phyloP scores from a whole-genome alignment of 2,797 vertebrate species.

The Notolepis coatsorum region DNA sequence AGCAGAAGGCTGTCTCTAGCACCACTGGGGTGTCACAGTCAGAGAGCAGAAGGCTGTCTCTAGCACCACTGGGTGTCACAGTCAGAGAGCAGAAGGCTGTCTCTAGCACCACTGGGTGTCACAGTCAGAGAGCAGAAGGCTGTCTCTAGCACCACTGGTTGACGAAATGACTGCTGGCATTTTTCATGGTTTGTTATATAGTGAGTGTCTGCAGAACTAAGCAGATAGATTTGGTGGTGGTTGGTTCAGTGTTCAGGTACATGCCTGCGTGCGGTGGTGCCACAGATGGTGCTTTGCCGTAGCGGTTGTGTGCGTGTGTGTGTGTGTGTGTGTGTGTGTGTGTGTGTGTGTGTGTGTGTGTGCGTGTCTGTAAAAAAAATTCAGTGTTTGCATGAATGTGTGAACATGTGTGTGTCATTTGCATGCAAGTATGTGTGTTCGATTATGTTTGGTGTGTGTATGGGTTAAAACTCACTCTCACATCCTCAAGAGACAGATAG shows the following conservation, averaged over 20 bases:
- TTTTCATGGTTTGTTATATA: constrained; percentile 49
- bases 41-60: too few relatives aligned
- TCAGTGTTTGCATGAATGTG: too few relatives aligned
- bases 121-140: constrained; percentile 26
- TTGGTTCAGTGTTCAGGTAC: constrained; percentile 22
- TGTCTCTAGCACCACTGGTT: constrained; percentile 48
- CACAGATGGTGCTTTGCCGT: background rate
- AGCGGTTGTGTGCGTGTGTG: background rate
- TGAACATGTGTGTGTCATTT: background rate
- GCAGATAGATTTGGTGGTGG: constrained; percentile 34
- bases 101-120: too few relatives aligned
- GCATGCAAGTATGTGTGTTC: background rate
- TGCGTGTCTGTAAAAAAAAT: background rate
- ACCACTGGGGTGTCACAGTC: too few relatives aligned
- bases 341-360: background rate
- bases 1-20: too few relatives aligned
- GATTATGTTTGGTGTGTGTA: constrained; percentile 9
- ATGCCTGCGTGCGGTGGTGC: background rate
- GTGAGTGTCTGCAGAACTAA: constrained; percentile 35
- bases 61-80: too few relatives aligned
- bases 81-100: too few relatives aligned
- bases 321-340: background rate
- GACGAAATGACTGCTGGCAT: constrained; percentile 50
- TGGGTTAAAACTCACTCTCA: constrained; percentile 47
- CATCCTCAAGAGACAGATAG: too few relatives aligned